phyloP scores from a whole-genome alignment of 2,888 invertebrate genomes.

The Microchrysa polita region DNA sequence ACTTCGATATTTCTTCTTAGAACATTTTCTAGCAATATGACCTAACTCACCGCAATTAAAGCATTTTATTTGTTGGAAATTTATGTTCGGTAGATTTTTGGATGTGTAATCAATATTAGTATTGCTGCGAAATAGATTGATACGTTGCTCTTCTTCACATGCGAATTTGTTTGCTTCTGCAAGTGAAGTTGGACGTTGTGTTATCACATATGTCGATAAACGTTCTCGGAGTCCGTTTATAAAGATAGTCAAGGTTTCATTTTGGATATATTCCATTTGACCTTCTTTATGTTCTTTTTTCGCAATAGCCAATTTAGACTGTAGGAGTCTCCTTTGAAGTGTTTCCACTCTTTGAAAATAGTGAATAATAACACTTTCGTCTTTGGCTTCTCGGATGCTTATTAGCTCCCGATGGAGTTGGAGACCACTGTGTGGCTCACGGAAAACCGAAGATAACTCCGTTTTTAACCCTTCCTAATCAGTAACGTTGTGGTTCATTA shows the following conservation, averaged over 20 bases:
- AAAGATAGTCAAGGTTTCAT: not conserved
- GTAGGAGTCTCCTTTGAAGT: not conserved
- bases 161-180: constrained; percentile 4
- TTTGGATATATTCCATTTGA: constrained; percentile 3
- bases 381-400: not conserved
- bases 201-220: not conserved
- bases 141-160: not conserved
- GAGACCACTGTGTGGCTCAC: not conserved
- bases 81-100: not conserved
- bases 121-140: not conserved
- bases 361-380: not conserved
- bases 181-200: not conserved
- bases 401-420: not conserved
- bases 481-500: not conserved
- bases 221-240: not conserved
- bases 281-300: constrained; percentile 10
- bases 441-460: not conserved
- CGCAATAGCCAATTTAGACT: not conserved
- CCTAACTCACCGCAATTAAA: not conserved
- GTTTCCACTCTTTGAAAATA: not conserved
- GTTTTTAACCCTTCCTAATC: not conserved
- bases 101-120: not conserved
- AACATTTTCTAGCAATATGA: too few species aligned
- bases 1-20: too few species aligned
- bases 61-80: not conserved